Percentiles rank a stretch among this genome's conserved stretches.
These are phyloP conservation scores for Drosophila seguyi DNA, from an alignment of 1,140 invertebrate species.

Conservation along the genomic window DNA sequence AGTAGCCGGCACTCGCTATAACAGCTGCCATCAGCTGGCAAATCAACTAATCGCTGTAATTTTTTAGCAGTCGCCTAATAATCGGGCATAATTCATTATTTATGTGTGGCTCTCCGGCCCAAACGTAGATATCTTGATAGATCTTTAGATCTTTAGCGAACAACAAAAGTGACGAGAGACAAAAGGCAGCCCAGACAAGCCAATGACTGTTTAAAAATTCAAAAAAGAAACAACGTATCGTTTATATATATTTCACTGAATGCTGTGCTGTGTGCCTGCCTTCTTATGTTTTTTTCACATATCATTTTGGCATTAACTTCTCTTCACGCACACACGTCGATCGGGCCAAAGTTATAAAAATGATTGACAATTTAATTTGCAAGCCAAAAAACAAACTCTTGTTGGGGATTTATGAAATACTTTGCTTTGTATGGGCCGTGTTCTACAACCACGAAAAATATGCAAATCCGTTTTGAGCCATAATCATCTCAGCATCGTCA, in stretches of 20 bases:
- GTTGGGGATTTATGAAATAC: constrained; percentile 75
- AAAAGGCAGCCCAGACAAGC: constrained; percentile 62
- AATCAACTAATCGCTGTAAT: constrained; percentile 73
- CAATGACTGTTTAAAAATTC: constrained; percentile 83
- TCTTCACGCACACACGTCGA: constrained; percentile 67
- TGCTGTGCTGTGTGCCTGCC: constrained; percentile 13
- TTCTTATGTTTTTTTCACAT: constrained; percentile 67
- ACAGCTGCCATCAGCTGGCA: constrained; percentile 13
- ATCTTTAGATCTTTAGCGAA: constrained; percentile 72
- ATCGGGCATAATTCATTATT: constrained; percentile 81
- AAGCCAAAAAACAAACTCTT: constrained; percentile 58
- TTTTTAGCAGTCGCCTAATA: constrained; percentile 78
- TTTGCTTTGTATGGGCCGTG: constrained; percentile 58
- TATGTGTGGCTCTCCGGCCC: constrained; percentile 61
- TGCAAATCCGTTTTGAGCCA: constrained; percentile 72
- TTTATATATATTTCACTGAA: constrained; percentile 29
- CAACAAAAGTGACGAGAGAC: constrained; percentile 56
- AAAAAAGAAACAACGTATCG: constrained; percentile 45
- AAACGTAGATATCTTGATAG: constrained; percentile 53
- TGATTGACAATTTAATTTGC: constrained; percentile 84
- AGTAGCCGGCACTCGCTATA: constrained; percentile 11
- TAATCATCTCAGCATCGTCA: constrained; percentile 70
- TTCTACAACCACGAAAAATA: constrained; percentile 63
- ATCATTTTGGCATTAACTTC: constrained; percentile 80
- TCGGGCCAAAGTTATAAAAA: constrained; percentile 74